Evolutionary conservation across 2,113 vertebrate genomes (phyloP).

Genomic region (Regulus satrapa): DNA sequence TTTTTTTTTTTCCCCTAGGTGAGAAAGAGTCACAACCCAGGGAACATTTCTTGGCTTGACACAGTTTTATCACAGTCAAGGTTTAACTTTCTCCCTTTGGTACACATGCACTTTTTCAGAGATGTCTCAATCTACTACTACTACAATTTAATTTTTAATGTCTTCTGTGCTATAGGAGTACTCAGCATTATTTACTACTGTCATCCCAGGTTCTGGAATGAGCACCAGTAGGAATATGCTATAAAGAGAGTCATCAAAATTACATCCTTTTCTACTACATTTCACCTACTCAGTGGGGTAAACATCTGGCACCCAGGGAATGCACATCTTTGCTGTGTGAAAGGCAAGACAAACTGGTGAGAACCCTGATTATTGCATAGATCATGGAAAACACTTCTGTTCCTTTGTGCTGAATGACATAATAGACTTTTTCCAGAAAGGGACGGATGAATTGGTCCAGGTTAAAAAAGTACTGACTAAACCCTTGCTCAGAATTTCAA

Average conservation of each 20-base stretch:
- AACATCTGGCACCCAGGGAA: slow-evolving; percentile 43
- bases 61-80: not conserved
- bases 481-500: not conserved
- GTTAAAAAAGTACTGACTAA: not conserved
- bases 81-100: not conserved
- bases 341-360: not conserved
- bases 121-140: not conserved
- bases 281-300: not conserved
- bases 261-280: slow-evolving; percentile 5
- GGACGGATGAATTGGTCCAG: not conserved
- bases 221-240: not conserved
- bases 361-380: not conserved
- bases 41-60: not conserved
- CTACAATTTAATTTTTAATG: slow-evolving; percentile 24
- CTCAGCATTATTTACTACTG: slow-evolving; percentile 50
- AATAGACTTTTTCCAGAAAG: not conserved
- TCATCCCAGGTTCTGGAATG: not conserved
- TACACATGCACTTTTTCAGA: not conserved
- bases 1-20: not conserved
- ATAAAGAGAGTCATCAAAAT: slow-evolving; percentile 41
- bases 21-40: not conserved
- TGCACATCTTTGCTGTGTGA: not conserved
- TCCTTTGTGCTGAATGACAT: not conserved
- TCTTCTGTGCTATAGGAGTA: not conserved
- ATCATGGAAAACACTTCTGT: not conserved